Evolutionary conservation across 2,113 vertebrate species (phyloP), one percentile per base, ranked within the genome.

Genomic region (Trichomycterus rosablanca): DNA sequence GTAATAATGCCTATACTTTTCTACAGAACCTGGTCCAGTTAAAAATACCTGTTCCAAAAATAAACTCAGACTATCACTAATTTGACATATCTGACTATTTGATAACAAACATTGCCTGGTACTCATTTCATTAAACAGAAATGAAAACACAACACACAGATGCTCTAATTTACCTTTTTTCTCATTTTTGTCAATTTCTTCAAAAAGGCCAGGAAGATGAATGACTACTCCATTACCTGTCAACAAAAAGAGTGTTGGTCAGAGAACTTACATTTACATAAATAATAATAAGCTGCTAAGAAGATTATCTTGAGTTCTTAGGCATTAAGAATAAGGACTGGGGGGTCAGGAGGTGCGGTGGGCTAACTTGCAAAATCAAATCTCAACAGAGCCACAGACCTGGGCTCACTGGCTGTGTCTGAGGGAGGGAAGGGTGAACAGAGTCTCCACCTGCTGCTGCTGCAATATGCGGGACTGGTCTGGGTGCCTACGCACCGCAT

Each of bases 151-250:
- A 58, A 44, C 26, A 8, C 42, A 19, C n/a, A 6, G 6, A 7
- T 20, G n/a, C n/a, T 39, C 32, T 26, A 15, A 14, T 81, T 62
- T 77, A 98, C 96, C 96, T 91, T 98, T 97, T 80, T 94, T 96
- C 57, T 97, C 96, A 51, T 98, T 98, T 87, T 97, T 99, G 77
- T 99, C 95, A 10, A 94, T 94, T 72, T 99, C 96, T 74, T 99
- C 96, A 74, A 99, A 99, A 81, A 98, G 81, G 68, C 94, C 96
- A 1, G 95, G 95, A 64, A 99, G 81, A 86, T 99, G 96, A 78
- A 99, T 90, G 61, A 99, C 96, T 49, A 98, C 96, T 10, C 96
- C 96, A 4, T 99, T 99, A 71, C 96, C 96, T 99, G 77, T 34
- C 68, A 42, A 39, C 59, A 18, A 24, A 56, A 12, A 66, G 28